Evolutionary conservation across 2,797 vertebrate genomes (phyloP).

Genomic region (Sebastes minor): DNA sequence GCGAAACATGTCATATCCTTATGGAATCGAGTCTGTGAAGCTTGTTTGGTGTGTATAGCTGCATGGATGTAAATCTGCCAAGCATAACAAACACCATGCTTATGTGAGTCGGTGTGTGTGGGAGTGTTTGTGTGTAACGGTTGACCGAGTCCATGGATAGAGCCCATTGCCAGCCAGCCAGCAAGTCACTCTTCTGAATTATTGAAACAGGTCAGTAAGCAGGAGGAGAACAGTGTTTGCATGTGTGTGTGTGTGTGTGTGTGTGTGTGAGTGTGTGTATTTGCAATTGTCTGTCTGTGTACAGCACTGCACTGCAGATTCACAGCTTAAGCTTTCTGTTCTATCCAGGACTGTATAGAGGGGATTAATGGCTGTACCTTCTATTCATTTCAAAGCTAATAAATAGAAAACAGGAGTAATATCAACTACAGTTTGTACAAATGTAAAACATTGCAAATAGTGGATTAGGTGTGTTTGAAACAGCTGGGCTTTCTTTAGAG

Average conservation of each 20-base stretch:
- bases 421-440: not conserved
- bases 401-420: conserved; percentile 22
- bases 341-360: not conserved
- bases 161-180: conserved; percentile 38
- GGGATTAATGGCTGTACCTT: conserved; percentile 10
- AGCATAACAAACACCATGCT: conserved; percentile 3
- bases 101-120: not conserved
- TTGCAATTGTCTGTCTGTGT: conserved; percentile 12
- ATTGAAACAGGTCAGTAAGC: conserved; percentile 71
- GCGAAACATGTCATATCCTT: not conserved
- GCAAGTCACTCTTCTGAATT: conserved; percentile 60
- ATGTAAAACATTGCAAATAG: conserved; percentile 1
- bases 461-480: not conserved
- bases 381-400: conserved; percentile 14
- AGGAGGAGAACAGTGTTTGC: conserved; percentile 38
- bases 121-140: conserved; percentile 10
- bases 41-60: not conserved
- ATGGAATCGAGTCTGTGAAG: conserved; percentile 16
- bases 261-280: conserved; percentile 12
- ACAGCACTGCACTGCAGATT: conserved; percentile 16
- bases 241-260: conserved; percentile 11
- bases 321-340: conserved; percentile 32
- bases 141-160: conserved; percentile 46
- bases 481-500: not conserved
- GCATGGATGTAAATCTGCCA: conserved; percentile 7